Base-by-base conservation (phyloP, 2,113 vertebrate species). In the Jaculus jaculus region DNA sequence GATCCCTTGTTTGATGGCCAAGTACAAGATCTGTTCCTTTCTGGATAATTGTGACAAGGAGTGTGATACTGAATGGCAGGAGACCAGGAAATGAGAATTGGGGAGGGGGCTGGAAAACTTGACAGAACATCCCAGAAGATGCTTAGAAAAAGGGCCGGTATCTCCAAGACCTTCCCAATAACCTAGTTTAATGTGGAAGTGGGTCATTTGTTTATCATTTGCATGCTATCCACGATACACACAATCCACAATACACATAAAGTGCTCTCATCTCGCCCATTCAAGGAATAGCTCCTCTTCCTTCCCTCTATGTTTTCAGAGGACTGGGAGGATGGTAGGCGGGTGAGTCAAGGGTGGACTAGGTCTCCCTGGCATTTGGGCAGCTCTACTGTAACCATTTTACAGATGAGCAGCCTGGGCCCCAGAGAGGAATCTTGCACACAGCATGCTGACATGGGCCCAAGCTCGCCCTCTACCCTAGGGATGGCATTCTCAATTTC, bases 1-100 rank as follows among this genome's bases (percentile, higher is more conserved):
- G 23, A 63, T 69, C 39, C 17, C 13, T 24, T 2, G 5, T 66
- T 11, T 8, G 2, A 20, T 69, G 11, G 58, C 21, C 30, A 2
- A 0, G 51, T 42, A 1, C 32, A 9, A 32, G 37, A 10, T 10
- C 15, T 0, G 0, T 0, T 26, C 20, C 8, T 16, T 84, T 32
- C 39, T 28, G 0, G 30, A 13, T 23, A 30, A 54, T 17, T 39
- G 3, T 13, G 7, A 1, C 15, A 3, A 30, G 42, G 28, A 23
- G 77, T 8, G 0, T 2, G 6, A 42, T n/a, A 37, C n/a, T 63
- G 4, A 1, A 1, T 1, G 42, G 23, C 30, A 23, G 42, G 17
- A 42, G 63, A 1, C 1, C 30, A 28, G 47, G 7, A 16, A 15
- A 34, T 6, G 32, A 54, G 39, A 84, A 65, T 30, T 28, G 2